A percentile compares a stretch with the other conserved stretches of the same genome.
Conservation (phyloP, 2,888 invertebrate genomes). For the Nasonovia ribisnigri region DNA sequence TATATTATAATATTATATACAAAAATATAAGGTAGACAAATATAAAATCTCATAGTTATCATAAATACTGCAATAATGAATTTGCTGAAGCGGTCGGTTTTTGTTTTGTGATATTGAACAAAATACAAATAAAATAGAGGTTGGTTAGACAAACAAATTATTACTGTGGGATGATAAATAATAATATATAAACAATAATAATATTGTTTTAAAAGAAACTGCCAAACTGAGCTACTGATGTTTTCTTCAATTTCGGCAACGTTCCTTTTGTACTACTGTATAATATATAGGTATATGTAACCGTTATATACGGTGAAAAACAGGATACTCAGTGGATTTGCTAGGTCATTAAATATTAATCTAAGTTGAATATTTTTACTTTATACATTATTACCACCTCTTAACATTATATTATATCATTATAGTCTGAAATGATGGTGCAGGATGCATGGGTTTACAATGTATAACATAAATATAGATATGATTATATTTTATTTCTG, state of each 20-base stretch:
- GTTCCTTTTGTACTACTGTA: not conserved
- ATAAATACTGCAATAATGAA: not conserved
- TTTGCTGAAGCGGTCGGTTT: not conserved
- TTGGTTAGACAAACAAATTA: not conserved
- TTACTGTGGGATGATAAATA: not conserved
- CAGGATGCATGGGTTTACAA: not conserved
- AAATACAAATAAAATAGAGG: not conserved
- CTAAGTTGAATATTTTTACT: slow-evolving; percentile 7
- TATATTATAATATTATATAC: not conserved
- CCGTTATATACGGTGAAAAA: not conserved
- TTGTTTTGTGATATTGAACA: not conserved
- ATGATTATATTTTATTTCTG: not conserved
- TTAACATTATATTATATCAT: slow-evolving; percentile 11
- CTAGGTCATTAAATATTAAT: slow-evolving; percentile 38
- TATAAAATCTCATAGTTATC: not conserved
- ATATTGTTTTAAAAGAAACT: slow-evolving; percentile 22
- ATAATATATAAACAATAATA: not conserved
- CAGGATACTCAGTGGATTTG: not conserved
- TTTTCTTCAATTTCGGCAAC: slow-evolving; percentile 47
- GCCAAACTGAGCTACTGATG: slow-evolving; percentile 30
- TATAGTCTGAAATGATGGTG: not conserved
- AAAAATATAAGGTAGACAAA: not conserved
- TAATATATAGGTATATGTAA: not conserved
- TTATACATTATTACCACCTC: not conserved
- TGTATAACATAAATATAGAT: not conserved